phyloP scores from a whole-genome alignment of 2,113 vertebrate genomes.

The Candoia aspera region DNA sequence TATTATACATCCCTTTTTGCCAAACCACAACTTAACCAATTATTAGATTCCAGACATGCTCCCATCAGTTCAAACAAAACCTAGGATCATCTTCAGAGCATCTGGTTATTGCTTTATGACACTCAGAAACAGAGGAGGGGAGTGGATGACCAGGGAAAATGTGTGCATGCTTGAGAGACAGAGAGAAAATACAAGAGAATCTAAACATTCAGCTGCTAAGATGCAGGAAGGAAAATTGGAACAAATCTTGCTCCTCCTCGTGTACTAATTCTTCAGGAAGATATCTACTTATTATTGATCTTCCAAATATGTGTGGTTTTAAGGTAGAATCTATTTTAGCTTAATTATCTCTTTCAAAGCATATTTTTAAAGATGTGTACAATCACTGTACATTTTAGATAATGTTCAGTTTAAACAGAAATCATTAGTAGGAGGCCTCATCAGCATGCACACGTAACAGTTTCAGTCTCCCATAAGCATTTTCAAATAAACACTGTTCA shows the following conservation, averaged over 20 bases:
- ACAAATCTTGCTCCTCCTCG: not conserved
- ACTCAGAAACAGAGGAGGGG: not conserved
- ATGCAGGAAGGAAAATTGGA: not conserved
- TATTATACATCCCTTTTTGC: not conserved
- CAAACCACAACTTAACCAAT: not conserved
- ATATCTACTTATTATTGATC: not conserved
- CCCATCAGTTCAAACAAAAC: not conserved
- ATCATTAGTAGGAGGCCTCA: not conserved
- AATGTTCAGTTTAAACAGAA: not conserved
- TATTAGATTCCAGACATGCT: not conserved
- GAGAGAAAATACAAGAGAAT: not conserved
- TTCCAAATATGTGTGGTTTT: not conserved
- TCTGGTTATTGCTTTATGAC: not conserved
- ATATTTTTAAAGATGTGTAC: not conserved
- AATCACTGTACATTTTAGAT: not conserved
- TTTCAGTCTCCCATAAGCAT: not conserved
- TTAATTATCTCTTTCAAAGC: not conserved
- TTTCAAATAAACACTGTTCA: conserved; percentile 3
- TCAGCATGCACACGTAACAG: not conserved
- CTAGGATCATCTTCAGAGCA: not conserved
- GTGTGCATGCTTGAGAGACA: not conserved
- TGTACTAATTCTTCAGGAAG: not conserved
- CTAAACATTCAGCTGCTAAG: not conserved
- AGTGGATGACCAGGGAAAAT: not conserved
- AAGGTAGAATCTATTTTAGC: not conserved